These are phyloP conservation scores for Caloenas nicobarica DNA, from an alignment of 2,113 vertebrate genomes.

Conservation along the genomic window DNA sequence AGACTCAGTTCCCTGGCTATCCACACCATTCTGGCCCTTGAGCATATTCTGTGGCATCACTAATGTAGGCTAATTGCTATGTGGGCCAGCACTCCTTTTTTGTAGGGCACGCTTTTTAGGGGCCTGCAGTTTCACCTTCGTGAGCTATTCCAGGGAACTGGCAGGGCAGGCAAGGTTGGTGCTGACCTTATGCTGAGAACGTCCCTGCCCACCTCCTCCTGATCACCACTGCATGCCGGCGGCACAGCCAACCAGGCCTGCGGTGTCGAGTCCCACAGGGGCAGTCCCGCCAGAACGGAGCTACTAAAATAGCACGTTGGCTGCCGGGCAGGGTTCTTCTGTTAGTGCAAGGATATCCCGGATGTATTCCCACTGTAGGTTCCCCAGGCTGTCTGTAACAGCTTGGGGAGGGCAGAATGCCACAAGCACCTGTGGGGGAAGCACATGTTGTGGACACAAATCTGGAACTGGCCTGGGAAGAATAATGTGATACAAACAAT, in stretches of 20 bases:
- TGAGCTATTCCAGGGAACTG: not conserved
- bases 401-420: not conserved
- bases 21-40: not conserved
- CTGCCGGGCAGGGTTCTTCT: not conserved
- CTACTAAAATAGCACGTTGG: not conserved
- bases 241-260: not conserved
- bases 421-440: not conserved
- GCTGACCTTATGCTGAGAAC: not conserved
- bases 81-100: not conserved
- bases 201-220: not conserved
- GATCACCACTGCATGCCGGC: not conserved
- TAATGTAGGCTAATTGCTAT: slow-evolving; percentile 34
- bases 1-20: not conserved
- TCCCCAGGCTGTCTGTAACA: not conserved
- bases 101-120: not conserved
- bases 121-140: not conserved
- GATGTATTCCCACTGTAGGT: not conserved
- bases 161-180: not conserved
- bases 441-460: not conserved
- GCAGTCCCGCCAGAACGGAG: not conserved
- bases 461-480: not conserved
- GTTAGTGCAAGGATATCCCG: not conserved
- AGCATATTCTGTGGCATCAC: not conserved
- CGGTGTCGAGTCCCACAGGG: not conserved
- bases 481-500: not conserved